A percentile compares a stretch with the other conserved stretches of the same genome.
Conservation (phyloP, 2,113 vertebrate species). For the Donacobius atricapilla region DNA sequence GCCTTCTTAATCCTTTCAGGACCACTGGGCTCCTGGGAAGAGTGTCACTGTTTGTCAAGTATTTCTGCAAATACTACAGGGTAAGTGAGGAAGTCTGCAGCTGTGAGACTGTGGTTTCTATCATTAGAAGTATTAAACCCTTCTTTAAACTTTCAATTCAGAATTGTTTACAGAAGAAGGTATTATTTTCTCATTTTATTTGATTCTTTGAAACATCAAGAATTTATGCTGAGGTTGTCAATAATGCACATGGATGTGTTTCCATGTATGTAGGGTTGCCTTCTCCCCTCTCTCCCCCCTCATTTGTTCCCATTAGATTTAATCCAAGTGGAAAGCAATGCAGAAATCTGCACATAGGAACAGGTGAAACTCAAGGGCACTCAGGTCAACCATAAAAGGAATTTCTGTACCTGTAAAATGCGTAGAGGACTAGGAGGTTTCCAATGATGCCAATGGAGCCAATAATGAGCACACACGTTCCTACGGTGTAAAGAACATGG, state of each 20-base stretch:
- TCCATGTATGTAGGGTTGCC: neutral
- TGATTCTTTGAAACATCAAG: neutral
- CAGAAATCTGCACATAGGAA: neutral
- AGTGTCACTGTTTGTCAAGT: neutral
- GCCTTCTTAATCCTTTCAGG: neutral
- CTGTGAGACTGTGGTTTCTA: neutral
- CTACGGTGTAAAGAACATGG: conserved; percentile 49
- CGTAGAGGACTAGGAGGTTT: conserved; percentile 70
- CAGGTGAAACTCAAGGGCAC: neutral
- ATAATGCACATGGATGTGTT: accelerated
- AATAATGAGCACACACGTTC: conserved; percentile 67
- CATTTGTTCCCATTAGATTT: neutral
- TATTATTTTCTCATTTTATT: neutral
- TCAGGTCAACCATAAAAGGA: neutral
- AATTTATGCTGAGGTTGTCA: neutral
- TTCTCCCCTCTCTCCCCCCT: neutral
- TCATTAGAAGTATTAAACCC: neutral
- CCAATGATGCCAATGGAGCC: conserved; percentile 62
- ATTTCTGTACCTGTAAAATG: conserved; percentile 66
- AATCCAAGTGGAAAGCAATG: neutral
- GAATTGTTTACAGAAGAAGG: neutral
- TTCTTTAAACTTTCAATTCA: neutral
- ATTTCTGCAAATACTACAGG: neutral
- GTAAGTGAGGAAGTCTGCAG: neutral
- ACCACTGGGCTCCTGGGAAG: neutral